Conservation (phyloP, 2,113 vertebrate genomes). For the Corvus moneduloides region DNA sequence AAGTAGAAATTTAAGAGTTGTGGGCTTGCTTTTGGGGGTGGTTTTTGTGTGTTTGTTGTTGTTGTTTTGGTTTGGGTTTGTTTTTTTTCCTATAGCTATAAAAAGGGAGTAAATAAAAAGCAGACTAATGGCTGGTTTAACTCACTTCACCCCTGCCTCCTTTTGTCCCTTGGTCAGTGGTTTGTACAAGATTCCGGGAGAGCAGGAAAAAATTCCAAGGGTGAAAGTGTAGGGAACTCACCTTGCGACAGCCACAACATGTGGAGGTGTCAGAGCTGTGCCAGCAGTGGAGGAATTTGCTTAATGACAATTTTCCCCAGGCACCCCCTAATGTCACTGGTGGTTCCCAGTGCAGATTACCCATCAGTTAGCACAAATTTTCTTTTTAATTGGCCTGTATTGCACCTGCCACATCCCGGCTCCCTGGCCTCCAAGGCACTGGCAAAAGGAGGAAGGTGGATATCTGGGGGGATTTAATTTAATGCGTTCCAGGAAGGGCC, state of each 20-base stretch:
- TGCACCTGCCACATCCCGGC: conserved; percentile 66
- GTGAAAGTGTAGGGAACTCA: conserved; percentile 1
- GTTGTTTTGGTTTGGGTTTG: not conserved
- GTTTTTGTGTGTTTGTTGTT: not conserved
- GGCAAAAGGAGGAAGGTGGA: conserved; percentile 31
- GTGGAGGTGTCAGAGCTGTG: conserved; percentile 44
- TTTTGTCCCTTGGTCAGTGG: not conserved
- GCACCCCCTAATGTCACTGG: conserved; percentile 59
- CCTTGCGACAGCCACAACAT: conserved; percentile 28
- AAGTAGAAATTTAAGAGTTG: not conserved
- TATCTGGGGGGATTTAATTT: conserved; percentile 52
- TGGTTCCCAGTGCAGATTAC: conserved; percentile 72
- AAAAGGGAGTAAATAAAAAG: not conserved
- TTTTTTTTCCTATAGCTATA: not conserved
- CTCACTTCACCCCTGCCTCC: not conserved
- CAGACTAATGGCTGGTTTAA: not conserved
- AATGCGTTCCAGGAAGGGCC: conserved; percentile 47
- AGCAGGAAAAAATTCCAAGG: not conserved
- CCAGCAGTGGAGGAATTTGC: conserved; percentile 54
- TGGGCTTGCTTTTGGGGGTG: rapidly evolving
- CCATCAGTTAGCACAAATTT: conserved; percentile 77
- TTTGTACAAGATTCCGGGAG: not conserved
- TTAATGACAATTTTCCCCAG: conserved; percentile 74
- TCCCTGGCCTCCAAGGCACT: conserved; percentile 56
- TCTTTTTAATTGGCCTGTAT: conserved; percentile 76